Evolutionary conservation across 37 sponge, comb jelly and placozoan genomes (phyloP).

Genomic region (Eunapius fragilis): DNA sequence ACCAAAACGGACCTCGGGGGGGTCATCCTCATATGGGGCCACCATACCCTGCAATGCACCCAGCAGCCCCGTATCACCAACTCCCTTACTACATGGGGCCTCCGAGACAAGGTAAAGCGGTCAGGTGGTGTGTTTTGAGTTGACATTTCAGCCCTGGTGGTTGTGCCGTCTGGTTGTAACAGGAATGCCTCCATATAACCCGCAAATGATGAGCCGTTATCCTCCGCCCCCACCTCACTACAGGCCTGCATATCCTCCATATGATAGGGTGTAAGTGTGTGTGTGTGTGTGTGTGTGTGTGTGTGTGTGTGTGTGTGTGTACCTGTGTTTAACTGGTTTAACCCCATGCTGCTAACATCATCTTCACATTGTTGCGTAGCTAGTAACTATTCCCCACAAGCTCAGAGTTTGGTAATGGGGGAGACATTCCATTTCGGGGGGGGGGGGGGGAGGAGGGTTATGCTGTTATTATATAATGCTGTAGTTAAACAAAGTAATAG

Average conservation of each 20-base stretch:
- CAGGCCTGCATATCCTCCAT: conserved; percentile 27
- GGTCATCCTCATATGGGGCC: background rate
- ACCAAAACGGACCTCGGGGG: background rate
- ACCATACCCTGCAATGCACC: background rate
- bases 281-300: background rate
- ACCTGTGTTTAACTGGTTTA: background rate
- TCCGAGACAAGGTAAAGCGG: conserved; percentile 23
- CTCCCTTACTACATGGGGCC: conserved; percentile 20
- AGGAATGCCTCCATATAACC: conserved; percentile 41
- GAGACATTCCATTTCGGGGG: too few species aligned
- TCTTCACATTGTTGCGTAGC: too few species aligned
- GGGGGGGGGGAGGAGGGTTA: too few species aligned
- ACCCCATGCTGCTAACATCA: too few species aligned
- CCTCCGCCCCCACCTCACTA: conserved; percentile 21
- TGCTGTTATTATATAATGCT: too few species aligned
- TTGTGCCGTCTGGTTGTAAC: background rate
- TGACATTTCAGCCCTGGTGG: background rate
- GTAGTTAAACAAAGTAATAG: background rate
- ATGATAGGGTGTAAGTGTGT: conserved; percentile 30
- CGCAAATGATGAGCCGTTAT: conserved; percentile 5
- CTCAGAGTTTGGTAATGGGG: too few species aligned
- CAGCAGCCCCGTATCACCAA: conserved; percentile 11
- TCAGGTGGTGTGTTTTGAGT: background rate
- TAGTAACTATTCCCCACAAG: too few species aligned
- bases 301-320: background rate